A percentile compares a stretch with the other conserved stretches of the same genome.
Evolutionary conservation across 2,888 invertebrate genomes (phyloP).

Genomic region (Polydrusus cervinus): DNA sequence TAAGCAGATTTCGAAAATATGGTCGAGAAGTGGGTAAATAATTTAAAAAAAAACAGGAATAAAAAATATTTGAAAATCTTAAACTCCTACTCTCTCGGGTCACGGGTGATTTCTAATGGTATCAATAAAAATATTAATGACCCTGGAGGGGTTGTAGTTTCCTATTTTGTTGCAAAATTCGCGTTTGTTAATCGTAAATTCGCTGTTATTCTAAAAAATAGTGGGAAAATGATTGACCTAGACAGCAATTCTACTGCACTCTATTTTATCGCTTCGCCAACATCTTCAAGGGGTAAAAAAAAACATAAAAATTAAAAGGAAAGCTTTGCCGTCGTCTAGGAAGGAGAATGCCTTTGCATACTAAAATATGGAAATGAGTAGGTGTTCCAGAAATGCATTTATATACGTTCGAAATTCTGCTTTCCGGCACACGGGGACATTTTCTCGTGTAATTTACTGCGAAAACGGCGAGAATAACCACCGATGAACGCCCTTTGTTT

Average conservation of each 20-base stretch:
- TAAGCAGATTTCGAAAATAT: too few relatives aligned
- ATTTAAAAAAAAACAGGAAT: too few relatives aligned
- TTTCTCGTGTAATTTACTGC: constrained; percentile 41
- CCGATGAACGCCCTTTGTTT: constrained; percentile 48
- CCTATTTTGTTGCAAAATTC: too few relatives aligned
- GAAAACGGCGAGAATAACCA: constrained; percentile 42
- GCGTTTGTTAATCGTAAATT: too few relatives aligned
- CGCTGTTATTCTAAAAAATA: too few relatives aligned
- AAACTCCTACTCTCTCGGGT: too few relatives aligned
- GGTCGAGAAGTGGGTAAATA: too few relatives aligned
- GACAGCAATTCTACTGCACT: neutral
- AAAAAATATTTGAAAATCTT: too few relatives aligned
- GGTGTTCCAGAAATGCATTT: constrained; percentile 49
- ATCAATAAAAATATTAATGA: too few relatives aligned
- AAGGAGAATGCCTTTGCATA: constrained; percentile 41
- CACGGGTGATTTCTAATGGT: too few relatives aligned
- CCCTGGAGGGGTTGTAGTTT: too few relatives aligned
- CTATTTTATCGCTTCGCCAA: neutral
- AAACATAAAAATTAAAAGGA: constrained; percentile 16
- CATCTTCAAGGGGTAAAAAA: neutral
- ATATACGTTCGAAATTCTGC: constrained; percentile 43
- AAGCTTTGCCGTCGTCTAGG: neutral
- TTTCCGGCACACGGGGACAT: constrained; percentile 33
- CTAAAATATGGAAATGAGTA: constrained; percentile 50
- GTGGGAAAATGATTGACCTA: too few relatives aligned